Evolutionary conservation across 2,888 invertebrate species (phyloP), one percentile per base, ranked within the genome.

Genomic region (Mythimna ferrago): DNA sequence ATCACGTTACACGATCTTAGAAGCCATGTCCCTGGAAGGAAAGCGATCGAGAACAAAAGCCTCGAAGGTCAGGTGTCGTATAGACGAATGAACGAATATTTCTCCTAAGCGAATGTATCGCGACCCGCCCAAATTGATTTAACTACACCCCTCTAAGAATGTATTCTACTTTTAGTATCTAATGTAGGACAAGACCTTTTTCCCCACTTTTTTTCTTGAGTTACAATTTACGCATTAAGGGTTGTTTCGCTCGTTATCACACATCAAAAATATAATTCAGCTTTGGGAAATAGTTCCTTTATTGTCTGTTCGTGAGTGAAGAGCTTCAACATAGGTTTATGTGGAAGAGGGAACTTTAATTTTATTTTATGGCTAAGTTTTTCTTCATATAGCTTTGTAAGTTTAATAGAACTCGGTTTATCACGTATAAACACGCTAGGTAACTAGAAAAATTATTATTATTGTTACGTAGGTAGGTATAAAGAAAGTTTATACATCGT

Each of bases 121-220:
- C 87, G 89, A 89, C 89, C 91, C 91, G 69, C 78, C 84, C 82
- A 91, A 93, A 93, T 93, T 92, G 92, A 93, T 92, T 93, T 91
- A 92, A 90, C 89, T 88, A 86, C 82, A 79, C 77, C 82, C 78
- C 81, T 84, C 76, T 71, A 65, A 64, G 83, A 88, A 86, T 83
- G 85, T 89, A 87, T 86, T 88, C 87, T 85, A 83, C 86, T 87
- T 87, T 86, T 79, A 82, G 82, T 80, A 78, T 77, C 76, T 85
- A 84, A 85, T 82, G 76, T 77, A 74, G 68, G 56, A 82, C 81
- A 78, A 58, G 70, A 80, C 74, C 72, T 69, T 80, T 78, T 78
- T 70, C 38, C 61, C 65, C 21, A 32, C 5, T 72, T 82, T 83
- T 77, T 82, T 84, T 77, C 80, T 82, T 78, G 64, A 66, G 69